Percentiles rank a stretch among this genome's conserved stretches.
Evolutionary conservation across 2,797 vertebrate genomes (phyloP).

Genomic region (Ibycter americanus): DNA sequence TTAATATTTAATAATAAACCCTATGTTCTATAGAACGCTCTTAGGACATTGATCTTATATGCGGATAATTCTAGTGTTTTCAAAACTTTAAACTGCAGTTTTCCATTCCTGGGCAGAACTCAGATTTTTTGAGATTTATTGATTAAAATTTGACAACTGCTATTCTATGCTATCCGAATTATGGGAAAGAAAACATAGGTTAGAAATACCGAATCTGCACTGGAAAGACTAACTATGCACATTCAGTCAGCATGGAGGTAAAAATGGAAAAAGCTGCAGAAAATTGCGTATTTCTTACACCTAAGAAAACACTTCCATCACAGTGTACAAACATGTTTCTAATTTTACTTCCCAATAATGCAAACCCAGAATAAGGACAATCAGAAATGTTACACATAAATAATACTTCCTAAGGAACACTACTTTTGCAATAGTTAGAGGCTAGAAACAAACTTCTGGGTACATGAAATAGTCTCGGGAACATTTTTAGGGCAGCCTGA

Average conservation of each 20-base stretch:
- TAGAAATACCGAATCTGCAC: background rate
- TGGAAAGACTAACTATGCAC: background rate
- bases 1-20: background rate
- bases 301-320: background rate
- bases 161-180: background rate
- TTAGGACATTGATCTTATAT: background rate
- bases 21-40: background rate
- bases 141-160: background rate
- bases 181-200: background rate
- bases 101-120: background rate
- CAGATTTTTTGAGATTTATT: background rate
- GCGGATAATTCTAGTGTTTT: background rate
- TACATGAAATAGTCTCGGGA: background rate
- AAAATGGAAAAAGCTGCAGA: background rate
- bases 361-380: background rate
- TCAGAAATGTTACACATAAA: background rate
- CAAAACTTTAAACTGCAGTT: background rate
- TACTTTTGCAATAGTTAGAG: background rate
- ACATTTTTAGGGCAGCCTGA: background rate
- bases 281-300: background rate
- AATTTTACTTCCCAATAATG: background rate
- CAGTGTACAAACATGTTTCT: background rate
- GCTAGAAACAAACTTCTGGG: background rate
- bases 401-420: background rate
- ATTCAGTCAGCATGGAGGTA: background rate